Percentiles rank a stretch among this genome's conserved stretches.
Evolutionary conservation across 2,797 vertebrate species (phyloP).

Genomic region (Notolabrus celidotus): DNA sequence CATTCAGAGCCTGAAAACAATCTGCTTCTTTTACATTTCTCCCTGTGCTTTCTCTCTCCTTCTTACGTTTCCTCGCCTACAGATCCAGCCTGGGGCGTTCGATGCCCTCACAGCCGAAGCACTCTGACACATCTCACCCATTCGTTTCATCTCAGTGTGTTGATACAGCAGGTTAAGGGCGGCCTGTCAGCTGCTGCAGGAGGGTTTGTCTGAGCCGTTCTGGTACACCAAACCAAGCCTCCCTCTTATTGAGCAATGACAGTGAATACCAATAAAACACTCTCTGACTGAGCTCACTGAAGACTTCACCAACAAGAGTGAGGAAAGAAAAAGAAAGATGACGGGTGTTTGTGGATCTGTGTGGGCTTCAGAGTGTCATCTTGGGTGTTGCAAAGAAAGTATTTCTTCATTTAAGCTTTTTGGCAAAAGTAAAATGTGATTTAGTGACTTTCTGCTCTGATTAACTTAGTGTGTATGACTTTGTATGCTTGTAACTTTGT

Average conservation of each 20-base stretch:
- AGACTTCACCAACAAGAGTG: background rate
- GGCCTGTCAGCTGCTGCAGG: background rate
- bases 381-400: background rate
- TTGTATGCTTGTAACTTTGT: too few species aligned
- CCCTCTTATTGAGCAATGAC: background rate
- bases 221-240: background rate
- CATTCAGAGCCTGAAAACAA: background rate
- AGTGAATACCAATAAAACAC: background rate
- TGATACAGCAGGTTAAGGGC: constrained; percentile 16
- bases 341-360: background rate
- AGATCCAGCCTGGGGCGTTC: background rate
- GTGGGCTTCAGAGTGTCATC: background rate
- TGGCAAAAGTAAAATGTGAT: too few species aligned
- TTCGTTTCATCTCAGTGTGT: constrained; percentile 9
- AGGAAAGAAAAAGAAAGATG: constrained; percentile 10
- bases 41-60: background rate
- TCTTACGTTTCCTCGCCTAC: too few species aligned
- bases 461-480: too few species aligned
- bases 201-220: constrained; percentile 6
- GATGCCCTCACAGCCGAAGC: background rate
- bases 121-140: constrained; percentile 12
- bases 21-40: background rate
- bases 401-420: too few species aligned
- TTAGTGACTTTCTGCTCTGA: too few species aligned
- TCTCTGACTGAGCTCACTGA: constrained; percentile 2